Evolutionary conservation across 2,113 vertebrate species (phyloP), one percentile per base, ranked within the genome.

Genomic region (Nothoprocta perdicaria): DNA sequence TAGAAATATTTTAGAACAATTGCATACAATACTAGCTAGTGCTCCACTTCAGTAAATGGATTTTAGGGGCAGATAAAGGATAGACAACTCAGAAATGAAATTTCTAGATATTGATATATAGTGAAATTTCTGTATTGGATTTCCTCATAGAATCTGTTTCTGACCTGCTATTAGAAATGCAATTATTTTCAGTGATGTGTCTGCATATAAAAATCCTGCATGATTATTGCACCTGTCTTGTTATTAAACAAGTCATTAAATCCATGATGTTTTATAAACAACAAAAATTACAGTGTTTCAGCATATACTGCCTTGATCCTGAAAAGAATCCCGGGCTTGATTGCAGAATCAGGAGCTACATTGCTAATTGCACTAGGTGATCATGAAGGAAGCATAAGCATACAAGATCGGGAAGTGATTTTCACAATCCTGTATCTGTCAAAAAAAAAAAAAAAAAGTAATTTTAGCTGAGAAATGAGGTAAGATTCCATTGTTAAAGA

Each of bases 201-300:
- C 68, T 91, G 91, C 68, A 46, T 74, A n/a, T 67, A 65, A 55
- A 95, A 92, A 67, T 72, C 41, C 79, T 48, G 41, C 60, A 27
- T 57, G 81, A 86, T 92, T 92, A 85, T 77, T 85, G 68, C 43
- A 78, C n/a, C 35, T 68, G 31, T 40, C 63, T 67, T 85, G 50
- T 89, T 94, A 74, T 78, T 91, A 90, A 86, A 84, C 26, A 92
- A 76, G n/a, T 93, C 40, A 69, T 88, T 94, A 94, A 79, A 88
- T 55, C 10, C 48, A 50, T 4, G 35, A 4, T 35, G 22, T 6
- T 92, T 92, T 84, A 90, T 58, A 92, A 90, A 86, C 58, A 65
- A 65, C 68, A 88, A 33, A 84, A 90, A 88, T 57, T 11, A 38
- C 0, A 1, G 63, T 83, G 43, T 63, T 89, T 65, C 67, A 80